A percentile compares a stretch with the other conserved stretches of the same genome.
Evolutionary conservation across 1,140 invertebrate species (phyloP).

Genomic region (Bombus pyrosoma): DNA sequence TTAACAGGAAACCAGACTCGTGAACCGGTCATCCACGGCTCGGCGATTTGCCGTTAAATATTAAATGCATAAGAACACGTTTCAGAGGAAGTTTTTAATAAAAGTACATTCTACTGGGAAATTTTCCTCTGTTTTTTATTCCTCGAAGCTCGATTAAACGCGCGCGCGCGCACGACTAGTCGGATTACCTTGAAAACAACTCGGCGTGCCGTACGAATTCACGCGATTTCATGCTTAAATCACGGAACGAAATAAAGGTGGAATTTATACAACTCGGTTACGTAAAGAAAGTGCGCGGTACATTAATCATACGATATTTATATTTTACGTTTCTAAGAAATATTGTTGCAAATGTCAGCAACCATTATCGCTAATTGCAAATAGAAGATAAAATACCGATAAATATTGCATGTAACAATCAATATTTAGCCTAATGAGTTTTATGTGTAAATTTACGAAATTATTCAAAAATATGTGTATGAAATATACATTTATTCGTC

Average conservation of each 20-base stretch:
- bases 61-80: conserved; percentile 11
- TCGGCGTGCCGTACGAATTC: background rate
- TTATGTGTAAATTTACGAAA: background rate
- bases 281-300: background rate
- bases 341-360: background rate
- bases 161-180: background rate
- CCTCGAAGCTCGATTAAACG: background rate
- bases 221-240: background rate
- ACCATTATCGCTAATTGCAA: background rate
- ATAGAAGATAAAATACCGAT: background rate
- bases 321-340: background rate
- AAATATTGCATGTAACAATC: background rate
- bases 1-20: background rate
- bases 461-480: no score
- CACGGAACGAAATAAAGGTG: background rate
- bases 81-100: conserved; percentile 28
- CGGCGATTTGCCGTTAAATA: background rate
- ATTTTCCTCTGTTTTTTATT: background rate
- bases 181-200: background rate
- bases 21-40: background rate
- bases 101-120: background rate
- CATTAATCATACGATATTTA: background rate
- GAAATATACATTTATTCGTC: no score
- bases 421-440: background rate
- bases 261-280: background rate